phyloP scores from a whole-genome alignment of 2,113 vertebrate species.

The Atlantisia rogersi region DNA sequence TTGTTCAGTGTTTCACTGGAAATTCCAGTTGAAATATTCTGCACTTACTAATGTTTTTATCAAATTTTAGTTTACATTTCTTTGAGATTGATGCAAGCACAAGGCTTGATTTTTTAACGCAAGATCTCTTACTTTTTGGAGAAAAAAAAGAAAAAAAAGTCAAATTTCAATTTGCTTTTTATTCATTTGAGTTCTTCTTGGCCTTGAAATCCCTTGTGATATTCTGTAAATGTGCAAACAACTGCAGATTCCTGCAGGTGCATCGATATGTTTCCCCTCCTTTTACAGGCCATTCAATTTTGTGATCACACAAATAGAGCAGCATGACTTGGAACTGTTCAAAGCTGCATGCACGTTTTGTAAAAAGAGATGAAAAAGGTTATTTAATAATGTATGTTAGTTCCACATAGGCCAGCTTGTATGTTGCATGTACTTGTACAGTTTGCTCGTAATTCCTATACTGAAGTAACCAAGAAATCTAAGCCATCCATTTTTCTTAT shows the following conservation, averaged over 20 bases:
- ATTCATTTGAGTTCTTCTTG: conserved; percentile 77
- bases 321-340: conserved; percentile 94
- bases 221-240: conserved; percentile 81
- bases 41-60: conserved; percentile 87
- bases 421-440: conserved; percentile 99
- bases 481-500: conserved; percentile 96
- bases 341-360: conserved; percentile 97
- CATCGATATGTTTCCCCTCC: conserved; percentile 76
- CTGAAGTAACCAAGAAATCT: conserved; percentile 93
- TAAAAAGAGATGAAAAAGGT: conserved; percentile 84
- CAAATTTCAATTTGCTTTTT: conserved; percentile 80
- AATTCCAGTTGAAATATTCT: conserved; percentile 81
- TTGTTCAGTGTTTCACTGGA: conserved; percentile 79
- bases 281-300: conserved; percentile 82
- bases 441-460: conserved; percentile 98
- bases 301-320: conserved; percentile 86
- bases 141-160: conserved; percentile 60
- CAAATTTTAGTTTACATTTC: conserved; percentile 86
- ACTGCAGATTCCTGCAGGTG: conserved; percentile 78
- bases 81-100: conserved; percentile 90
- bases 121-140: conserved; percentile 85
- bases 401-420: conserved; percentile 97
- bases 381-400: conserved; percentile 94
- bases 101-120: conserved; percentile 93
- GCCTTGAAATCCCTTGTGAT: conserved; percentile 83